Evolutionary conservation across 2,113 vertebrate species (phyloP), one percentile per base, ranked within the genome.

Genomic region (Pogonocichla stellata): DNA sequence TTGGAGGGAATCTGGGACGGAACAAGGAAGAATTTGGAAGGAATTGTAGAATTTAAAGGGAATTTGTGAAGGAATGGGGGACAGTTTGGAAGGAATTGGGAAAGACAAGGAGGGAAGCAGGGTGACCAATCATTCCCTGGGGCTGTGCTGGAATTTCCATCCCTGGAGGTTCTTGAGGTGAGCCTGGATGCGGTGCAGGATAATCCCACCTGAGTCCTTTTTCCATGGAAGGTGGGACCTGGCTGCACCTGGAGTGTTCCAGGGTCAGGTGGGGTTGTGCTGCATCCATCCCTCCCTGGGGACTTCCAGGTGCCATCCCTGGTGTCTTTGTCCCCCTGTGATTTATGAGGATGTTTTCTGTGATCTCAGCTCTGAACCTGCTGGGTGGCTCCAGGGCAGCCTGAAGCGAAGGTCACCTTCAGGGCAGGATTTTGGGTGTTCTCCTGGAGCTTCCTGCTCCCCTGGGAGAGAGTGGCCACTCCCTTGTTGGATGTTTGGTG

Each of bases 381-480:
- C 34, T 12, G 47, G 42, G 77, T 48, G 48, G 43, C 88, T 56
- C 38, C 11, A 8, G 31, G 34, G 51, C 6, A 9, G 2, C 7
- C 40, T 9, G 81, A 22, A 5, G 0, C 0, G 1, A 4, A 40
- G 78, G 60, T 84, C 72, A 77, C 12, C 18, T 64, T 7, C 60
- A 1, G 58, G 88, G 67, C 50, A 65, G 58, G 60, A 34, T 28
- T 54, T 20, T 31, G n/a, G 19, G 9, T 2, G 3, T 53, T 19
- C 70, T 60, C 38, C 61, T 31, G 77, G 33, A 72, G 48, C 33
- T 82, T 86, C 75, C 84, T 71, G 70, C 87, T 80, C 5, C 16
- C n/a, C n/a, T 38, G 3, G 1, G 54, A 28, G 19, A 7, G 26
- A 6, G 19, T 0, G 0, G 31, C 16, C 2, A 0, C 48, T 69